Percentiles rank a stretch among this genome's conserved stretches.
phyloP scores from a whole-genome alignment of 2,797 vertebrate genomes.

The Otolemur crassicaudatus region DNA sequence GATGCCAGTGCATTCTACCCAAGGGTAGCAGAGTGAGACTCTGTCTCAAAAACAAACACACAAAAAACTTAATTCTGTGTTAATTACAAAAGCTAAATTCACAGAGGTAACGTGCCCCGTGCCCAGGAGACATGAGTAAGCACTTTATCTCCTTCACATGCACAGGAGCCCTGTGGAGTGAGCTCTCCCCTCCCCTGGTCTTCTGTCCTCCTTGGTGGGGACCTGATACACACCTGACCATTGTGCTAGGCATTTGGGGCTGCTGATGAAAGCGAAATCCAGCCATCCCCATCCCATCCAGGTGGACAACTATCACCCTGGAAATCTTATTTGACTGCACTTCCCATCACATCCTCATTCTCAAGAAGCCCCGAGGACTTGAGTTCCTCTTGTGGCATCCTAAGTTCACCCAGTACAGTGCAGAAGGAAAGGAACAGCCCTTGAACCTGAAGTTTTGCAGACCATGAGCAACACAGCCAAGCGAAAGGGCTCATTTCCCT shows the following conservation, averaged over 20 bases:
- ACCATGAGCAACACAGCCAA: fast-evolving
- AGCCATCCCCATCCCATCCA: fast-evolving
- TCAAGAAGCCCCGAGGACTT: not conserved
- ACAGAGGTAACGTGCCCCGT: not conserved
- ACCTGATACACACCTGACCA: too few relatives aligned
- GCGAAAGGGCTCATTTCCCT: fast-evolving
- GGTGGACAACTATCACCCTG: fast-evolving
- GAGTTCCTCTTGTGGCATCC: not conserved
- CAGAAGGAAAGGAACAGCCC: fast-evolving
- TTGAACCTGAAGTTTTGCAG: not conserved
- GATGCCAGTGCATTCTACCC: too few relatives aligned
- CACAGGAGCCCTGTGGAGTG: fast-evolving
- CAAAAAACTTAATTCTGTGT: too few relatives aligned
- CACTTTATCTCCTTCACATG: fast-evolving
- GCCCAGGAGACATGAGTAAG: not conserved
- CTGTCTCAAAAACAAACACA: too few relatives aligned
- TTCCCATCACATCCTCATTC: not conserved
- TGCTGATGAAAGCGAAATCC: not conserved
- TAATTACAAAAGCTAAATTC: not conserved
- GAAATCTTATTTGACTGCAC: not conserved
- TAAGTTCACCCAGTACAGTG: too few relatives aligned
- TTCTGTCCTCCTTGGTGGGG: fast-evolving
- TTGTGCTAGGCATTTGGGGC: fast-evolving
- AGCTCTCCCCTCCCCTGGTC: fast-evolving
- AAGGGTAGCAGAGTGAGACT: too few relatives aligned